A percentile compares a stretch with the other conserved stretches of the same genome.
Evolutionary conservation across 2,888 invertebrate species (phyloP).

Genomic region (Aphelenchoides bicaudatus): DNA sequence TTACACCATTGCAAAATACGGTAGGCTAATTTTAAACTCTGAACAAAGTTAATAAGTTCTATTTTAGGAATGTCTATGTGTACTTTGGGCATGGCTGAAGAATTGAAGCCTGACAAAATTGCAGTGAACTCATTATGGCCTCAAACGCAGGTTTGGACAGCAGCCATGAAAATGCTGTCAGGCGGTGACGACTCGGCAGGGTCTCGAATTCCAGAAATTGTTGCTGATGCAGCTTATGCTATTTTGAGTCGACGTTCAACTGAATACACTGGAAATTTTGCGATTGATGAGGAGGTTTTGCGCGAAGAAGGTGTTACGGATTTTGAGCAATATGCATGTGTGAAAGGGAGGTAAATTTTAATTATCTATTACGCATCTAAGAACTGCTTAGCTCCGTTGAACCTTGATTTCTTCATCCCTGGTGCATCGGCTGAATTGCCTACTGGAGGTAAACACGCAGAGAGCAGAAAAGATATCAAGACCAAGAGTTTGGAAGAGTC

Average conservation of each 20-base stretch:
- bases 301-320: slow-evolving; percentile 75
- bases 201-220: slow-evolving; percentile 78
- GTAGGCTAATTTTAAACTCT: not conserved
- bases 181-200: slow-evolving; percentile 63
- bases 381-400: slow-evolving; percentile 67
- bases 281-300: slow-evolving; percentile 84
- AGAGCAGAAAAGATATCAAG: slow-evolving; percentile 4
- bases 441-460: slow-evolving; percentile 3
- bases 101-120: slow-evolving; percentile 76
- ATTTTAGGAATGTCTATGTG: slow-evolving; percentile 83
- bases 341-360: slow-evolving; percentile 68
- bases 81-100: slow-evolving; percentile 81
- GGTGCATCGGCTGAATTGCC: slow-evolving; percentile 21
- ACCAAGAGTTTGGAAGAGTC: not conserved
- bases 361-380: not conserved
- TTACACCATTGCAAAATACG: slow-evolving; percentile 96
- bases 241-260: slow-evolving; percentile 76
- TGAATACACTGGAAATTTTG: slow-evolving; percentile 79
- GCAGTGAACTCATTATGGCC: slow-evolving; percentile 97
- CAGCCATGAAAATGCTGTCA: slow-evolving; percentile 71
- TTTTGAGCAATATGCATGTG: slow-evolving; percentile 78
- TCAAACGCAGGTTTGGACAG: slow-evolving; percentile 70
- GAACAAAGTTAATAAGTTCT: not conserved
- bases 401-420: slow-evolving; percentile 81
- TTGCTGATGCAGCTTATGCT: slow-evolving; percentile 72